Conservation (phyloP, 2,797 vertebrate species). For the Pseudotriccus pelzelni region DNA sequence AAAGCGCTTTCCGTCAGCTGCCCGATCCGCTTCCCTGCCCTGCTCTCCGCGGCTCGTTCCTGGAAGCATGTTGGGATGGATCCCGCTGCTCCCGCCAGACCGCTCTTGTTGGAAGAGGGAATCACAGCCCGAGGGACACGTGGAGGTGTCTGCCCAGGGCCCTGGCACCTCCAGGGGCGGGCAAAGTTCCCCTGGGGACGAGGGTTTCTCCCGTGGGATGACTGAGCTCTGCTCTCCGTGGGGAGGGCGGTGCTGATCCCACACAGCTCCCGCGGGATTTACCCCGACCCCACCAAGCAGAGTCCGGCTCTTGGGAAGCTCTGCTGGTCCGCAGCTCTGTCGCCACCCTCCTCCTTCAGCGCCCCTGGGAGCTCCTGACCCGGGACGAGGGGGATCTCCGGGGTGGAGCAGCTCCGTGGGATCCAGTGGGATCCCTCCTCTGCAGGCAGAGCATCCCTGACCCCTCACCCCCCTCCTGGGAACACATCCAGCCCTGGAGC, state of each 20-base stretch:
- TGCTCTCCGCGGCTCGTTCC: not conserved
- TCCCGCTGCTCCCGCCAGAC: not conserved
- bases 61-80: not conserved
- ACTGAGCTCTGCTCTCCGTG: not conserved
- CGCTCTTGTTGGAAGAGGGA: not conserved
- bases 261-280: fast-evolving
- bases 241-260: fast-evolving
- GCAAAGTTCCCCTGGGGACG: not conserved
- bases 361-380: not conserved
- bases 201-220: not conserved
- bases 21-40: not conserved
- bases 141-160: not conserved
- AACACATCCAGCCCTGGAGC: not conserved
- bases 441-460: not conserved
- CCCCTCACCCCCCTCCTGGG: not conserved
- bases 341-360: not conserved
- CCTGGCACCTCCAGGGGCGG: not conserved
- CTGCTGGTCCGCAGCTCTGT: not conserved
- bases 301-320: not conserved
- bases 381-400: fast-evolving
- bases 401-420: not conserved
- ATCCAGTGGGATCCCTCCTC: not conserved
- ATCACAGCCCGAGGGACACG: not conserved
- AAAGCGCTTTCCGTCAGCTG: not conserved
- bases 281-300: not conserved